phyloP scores from a whole-genome alignment of 2,888 invertebrate genomes.

The Ypsolopha scabrella region DNA sequence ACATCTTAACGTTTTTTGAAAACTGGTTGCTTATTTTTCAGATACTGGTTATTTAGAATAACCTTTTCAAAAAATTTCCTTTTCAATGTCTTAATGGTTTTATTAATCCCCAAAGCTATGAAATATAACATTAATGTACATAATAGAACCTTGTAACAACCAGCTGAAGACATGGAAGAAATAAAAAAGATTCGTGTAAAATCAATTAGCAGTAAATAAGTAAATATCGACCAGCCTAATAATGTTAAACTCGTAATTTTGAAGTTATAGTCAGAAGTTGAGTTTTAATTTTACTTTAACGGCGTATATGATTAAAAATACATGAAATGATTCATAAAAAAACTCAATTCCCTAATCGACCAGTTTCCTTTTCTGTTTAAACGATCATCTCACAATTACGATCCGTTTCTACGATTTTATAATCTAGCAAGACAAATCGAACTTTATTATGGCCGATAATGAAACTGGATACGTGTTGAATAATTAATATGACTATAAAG shows the following conservation, averaged over 20 bases:
- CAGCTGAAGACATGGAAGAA: too few relatives aligned
- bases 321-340: background rate
- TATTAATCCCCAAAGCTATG: too few relatives aligned
- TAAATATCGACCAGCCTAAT: too few relatives aligned
- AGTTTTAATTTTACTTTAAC: background rate
- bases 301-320: background rate
- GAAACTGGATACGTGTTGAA: constrained; percentile 31
- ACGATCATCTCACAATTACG: constrained; percentile 40
- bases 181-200: background rate
- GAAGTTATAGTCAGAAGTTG: background rate
- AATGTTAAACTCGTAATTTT: too few relatives aligned
- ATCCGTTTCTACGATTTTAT: constrained; percentile 46
- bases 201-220: background rate
- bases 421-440: constrained; percentile 57
- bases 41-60: too few relatives aligned
- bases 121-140: too few relatives aligned
- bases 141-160: too few relatives aligned
- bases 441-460: constrained; percentile 22
- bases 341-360: background rate
- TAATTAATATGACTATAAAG: constrained; percentile 47
- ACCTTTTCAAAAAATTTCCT: too few relatives aligned
- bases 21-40: too few relatives aligned
- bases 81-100: too few relatives aligned
- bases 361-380: constrained; percentile 28
- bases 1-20: too few relatives aligned